Conservation (phyloP, 1,140 invertebrate species). For the Pristionchus pacificus region DNA sequence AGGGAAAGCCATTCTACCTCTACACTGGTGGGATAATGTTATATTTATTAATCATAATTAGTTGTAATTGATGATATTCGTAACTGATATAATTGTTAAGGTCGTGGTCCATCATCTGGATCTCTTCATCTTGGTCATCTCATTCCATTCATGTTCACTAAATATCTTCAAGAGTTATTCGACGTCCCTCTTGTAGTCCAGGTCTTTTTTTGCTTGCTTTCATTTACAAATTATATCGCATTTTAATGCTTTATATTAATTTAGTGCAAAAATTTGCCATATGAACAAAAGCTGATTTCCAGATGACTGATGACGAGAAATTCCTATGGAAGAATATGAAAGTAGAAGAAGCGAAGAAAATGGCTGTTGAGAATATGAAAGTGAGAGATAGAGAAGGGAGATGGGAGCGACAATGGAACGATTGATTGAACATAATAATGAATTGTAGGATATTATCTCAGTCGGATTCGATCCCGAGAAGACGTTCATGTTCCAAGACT, state of each 20-base stretch:
- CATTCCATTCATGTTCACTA: slow-evolving; percentile 92
- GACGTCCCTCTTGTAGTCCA: slow-evolving; percentile 77
- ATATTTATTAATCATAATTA: background rate
- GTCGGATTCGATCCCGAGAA: slow-evolving; percentile 91
- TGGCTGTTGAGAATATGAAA: slow-evolving; percentile 85
- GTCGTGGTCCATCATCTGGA: slow-evolving; percentile 88
- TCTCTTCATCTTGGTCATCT: slow-evolving; percentile 95
- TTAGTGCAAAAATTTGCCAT: background rate
- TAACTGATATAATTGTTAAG: too few relatives aligned
- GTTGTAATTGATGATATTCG: background rate
- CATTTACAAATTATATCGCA: slow-evolving; percentile 5
- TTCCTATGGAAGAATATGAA: slow-evolving; percentile 92
- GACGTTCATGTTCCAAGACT: slow-evolving; percentile 94
- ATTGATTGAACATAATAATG: background rate
- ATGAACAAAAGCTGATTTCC: slow-evolving; percentile 66
- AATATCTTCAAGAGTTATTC: slow-evolving; percentile 96
- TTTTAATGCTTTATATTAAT: too few relatives aligned
- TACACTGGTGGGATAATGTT: slow-evolving; percentile 85
- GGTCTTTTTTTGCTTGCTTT: slow-evolving; percentile 22
- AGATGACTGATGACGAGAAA: slow-evolving; percentile 98
- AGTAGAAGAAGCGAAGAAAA: slow-evolving; percentile 75
- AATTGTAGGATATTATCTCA: slow-evolving; percentile 80
- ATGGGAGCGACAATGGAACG: background rate
- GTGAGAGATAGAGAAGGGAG: background rate
- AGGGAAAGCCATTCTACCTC: slow-evolving; percentile 88